These are phyloP conservation scores for Meda fulgida DNA, from an alignment of 2,797 vertebrate genomes.

Conservation along the genomic window DNA sequence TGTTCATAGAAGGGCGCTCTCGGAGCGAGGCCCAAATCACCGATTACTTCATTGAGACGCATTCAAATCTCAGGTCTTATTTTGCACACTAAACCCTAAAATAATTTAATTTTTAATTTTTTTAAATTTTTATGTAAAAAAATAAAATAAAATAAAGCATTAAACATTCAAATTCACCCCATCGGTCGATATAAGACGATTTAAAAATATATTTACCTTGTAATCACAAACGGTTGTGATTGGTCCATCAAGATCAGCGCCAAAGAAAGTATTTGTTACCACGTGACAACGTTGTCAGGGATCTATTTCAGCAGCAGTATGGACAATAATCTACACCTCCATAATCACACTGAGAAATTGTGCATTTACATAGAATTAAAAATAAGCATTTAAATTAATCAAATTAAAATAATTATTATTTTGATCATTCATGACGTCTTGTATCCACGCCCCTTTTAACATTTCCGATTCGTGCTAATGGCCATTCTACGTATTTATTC, in stretches of 20 bases:
- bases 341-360: not conserved
- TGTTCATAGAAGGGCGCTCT: not conserved
- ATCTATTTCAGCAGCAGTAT: not conserved
- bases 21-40: not conserved
- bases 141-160: not conserved
- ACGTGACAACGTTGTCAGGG: not conserved
- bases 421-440: not conserved
- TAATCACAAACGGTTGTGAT: not conserved
- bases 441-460: not conserved
- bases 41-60: not conserved
- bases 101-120: not conserved
- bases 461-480: accelerated
- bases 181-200: not conserved
- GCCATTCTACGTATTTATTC: not conserved
- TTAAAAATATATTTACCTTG: not conserved
- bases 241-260: not conserved
- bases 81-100: not conserved
- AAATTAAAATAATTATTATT: not conserved
- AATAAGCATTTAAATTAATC: not conserved
- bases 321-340: not conserved
- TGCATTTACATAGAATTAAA: not conserved
- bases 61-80: not conserved
- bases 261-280: not conserved
- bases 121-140: not conserved
- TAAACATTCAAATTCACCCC: not conserved